Base-by-base conservation (phyloP, 2,888 invertebrate species). In the Lasioglossum calceatum region DNA sequence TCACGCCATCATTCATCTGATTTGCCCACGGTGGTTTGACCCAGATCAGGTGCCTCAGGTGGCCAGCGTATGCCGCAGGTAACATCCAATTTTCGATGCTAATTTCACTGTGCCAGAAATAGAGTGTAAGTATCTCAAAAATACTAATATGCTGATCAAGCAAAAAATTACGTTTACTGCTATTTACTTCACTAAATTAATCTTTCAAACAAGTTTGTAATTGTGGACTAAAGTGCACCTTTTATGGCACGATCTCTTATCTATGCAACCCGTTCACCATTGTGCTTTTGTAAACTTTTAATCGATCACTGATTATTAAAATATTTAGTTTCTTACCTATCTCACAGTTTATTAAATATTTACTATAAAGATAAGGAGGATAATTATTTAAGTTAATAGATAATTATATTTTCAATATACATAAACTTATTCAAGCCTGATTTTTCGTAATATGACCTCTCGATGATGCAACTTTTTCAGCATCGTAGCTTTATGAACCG, bases 61-160 rank as follows among this genome's bases (percentile, higher is more conserved):
- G 98, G 0, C 98, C 98, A 5, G 98, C 98, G 94, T 97, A 99
- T 16, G 97, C 97, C 10, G 98, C 97, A 0, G 99, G 99, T 93
- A 99, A 96, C 79, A 99, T 98, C 99, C 99, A 99, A 95, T 98
- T 99, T 95, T 99, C 99, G 93, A 99, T 99, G 95, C 98, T 98
- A 86, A 98, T 95, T 88, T 95, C 94, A 19, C 96, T 96, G 87
- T 73, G 67, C 32, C 7, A 27, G 32, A 27, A 64, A 79, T 12
- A 44, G 16, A n/a, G 23, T 16, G 32, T 44, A 32, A 27, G 10
- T n/a, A 74, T 47, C 23, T 47, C 12, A 32, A 54, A 71, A 78
- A 42, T 36, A 54, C 32, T 36, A 44, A 44, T 44, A 47, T 64
- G 32, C 32, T 7, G 32, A 19, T 64, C 32, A 32, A 19, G 64